A percentile compares a stretch with the other conserved stretches of the same genome.
These are phyloP conservation scores for Stenoptilia bipunctidactyla DNA, from an alignment of 2,888 invertebrate genomes.

Conservation along the genomic window DNA sequence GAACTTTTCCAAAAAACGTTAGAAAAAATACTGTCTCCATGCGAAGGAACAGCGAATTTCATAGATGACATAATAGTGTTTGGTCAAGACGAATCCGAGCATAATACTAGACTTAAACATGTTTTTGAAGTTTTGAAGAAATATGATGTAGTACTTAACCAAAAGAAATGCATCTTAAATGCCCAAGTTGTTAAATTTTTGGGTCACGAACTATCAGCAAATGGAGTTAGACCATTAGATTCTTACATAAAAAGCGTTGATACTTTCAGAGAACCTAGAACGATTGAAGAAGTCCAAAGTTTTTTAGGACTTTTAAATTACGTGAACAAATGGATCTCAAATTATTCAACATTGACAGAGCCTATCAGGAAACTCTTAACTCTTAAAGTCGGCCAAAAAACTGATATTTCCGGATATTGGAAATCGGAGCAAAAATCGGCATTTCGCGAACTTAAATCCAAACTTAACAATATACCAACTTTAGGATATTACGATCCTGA, in stretches of 20 bases:
- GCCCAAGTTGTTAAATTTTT: conserved; percentile 10
- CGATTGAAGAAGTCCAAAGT: conserved; percentile 20
- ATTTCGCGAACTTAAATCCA: neutral
- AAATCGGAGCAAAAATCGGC: conserved; percentile 5
- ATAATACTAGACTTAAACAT: conserved; percentile 3
- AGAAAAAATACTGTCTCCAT: neutral
- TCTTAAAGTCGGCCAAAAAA: conserved; percentile 5
- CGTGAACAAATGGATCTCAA: conserved; percentile 18
- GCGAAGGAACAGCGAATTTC: neutral
- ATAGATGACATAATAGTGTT: neutral
- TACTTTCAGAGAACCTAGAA: conserved; percentile 13
- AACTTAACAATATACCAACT: conserved; percentile 6
- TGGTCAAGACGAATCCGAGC: neutral
- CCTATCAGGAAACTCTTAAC: conserved; percentile 15
- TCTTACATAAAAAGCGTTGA: conserved; percentile 11
- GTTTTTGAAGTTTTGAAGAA: conserved; percentile 13
- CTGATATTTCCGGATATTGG: conserved; percentile 13
- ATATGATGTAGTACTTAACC: conserved; percentile 16
- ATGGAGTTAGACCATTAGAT: conserved; percentile 15
- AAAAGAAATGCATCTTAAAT: conserved; percentile 13
- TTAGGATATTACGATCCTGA: conserved; percentile 16
- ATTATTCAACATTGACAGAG: conserved; percentile 17
- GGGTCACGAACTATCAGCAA: conserved; percentile 13
- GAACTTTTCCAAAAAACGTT: neutral
- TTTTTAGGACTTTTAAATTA: conserved; percentile 22